A percentile compares a stretch with the other conserved stretches of the same genome.
phyloP scores from a whole-genome alignment of 2,797 vertebrate species.

The Hippocampus kuda region DNA sequence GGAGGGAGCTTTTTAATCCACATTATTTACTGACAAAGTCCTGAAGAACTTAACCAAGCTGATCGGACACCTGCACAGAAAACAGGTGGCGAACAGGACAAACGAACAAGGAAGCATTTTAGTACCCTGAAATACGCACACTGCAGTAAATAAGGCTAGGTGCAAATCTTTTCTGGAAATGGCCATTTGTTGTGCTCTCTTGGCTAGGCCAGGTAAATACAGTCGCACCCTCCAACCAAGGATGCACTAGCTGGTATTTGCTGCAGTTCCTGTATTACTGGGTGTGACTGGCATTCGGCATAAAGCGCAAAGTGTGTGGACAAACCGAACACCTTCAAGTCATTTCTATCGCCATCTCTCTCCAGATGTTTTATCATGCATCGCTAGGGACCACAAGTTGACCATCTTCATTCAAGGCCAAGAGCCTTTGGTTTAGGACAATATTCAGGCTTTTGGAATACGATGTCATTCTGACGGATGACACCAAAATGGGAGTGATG shows the following conservation, averaged over 20 bases:
- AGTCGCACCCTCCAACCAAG: background rate
- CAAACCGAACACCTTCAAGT: background rate
- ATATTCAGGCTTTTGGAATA: background rate
- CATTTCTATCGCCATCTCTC: background rate
- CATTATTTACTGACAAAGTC: background rate
- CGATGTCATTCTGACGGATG: constrained; percentile 3
- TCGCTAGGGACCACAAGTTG: constrained; percentile 31
- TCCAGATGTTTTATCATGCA: constrained; percentile 17
- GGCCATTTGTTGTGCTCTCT: background rate
- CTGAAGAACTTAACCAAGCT: background rate
- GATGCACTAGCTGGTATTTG: background rate
- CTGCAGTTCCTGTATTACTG: constrained; percentile 4
- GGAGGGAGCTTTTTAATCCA: background rate
- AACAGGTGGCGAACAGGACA: background rate
- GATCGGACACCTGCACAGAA: background rate
- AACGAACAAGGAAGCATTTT: background rate
- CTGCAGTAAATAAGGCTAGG: background rate
- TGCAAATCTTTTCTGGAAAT: background rate
- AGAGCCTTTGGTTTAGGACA: background rate
- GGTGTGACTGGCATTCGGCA: constrained; percentile 6
- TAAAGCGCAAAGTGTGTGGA: background rate
- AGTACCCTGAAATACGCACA: background rate
- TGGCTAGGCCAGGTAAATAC: background rate
- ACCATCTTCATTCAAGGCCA: constrained; percentile 27
- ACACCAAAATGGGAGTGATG: constrained; percentile 20